Conservation (phyloP, 1,140 invertebrate genomes). For the Zaprionus inermis region DNA sequence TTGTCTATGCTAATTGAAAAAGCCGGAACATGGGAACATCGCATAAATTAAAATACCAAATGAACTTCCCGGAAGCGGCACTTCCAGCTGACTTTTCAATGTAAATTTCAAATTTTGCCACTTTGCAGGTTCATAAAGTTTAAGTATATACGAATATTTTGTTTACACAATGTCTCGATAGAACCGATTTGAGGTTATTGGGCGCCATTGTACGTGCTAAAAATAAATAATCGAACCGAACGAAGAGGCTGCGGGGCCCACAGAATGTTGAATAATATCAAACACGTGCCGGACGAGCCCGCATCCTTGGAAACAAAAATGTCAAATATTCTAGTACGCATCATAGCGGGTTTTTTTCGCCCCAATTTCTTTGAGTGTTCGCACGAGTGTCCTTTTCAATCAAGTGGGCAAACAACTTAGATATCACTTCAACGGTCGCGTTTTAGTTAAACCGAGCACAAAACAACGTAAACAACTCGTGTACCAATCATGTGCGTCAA, state of each 20-base stretch:
- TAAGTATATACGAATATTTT: slow-evolving; percentile 34
- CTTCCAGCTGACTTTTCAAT: slow-evolving; percentile 27
- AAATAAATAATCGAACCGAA: slow-evolving; percentile 45
- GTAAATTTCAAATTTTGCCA: slow-evolving; percentile 48
- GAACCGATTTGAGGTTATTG: slow-evolving; percentile 45
- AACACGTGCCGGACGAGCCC: slow-evolving; percentile 35
- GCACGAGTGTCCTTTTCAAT: slow-evolving; percentile 69
- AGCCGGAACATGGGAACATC: neutral
- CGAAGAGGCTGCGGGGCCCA: slow-evolving; percentile 2
- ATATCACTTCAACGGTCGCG: slow-evolving; percentile 45
- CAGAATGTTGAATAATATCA: slow-evolving; percentile 44
- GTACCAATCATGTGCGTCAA: slow-evolving; percentile 2
- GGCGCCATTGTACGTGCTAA: slow-evolving; percentile 50
- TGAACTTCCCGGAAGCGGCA: slow-evolving; percentile 15
- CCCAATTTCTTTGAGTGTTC: slow-evolving; percentile 43
- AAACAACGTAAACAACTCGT: slow-evolving; percentile 32
- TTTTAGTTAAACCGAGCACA: slow-evolving; percentile 36
- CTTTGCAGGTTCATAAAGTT: slow-evolving; percentile 47
- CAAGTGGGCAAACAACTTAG: slow-evolving; percentile 67
- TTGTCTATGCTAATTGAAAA: slow-evolving; percentile 28
- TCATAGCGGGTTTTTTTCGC: slow-evolving; percentile 52
- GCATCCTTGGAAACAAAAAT: slow-evolving; percentile 40
- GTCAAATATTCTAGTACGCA: slow-evolving; percentile 60
- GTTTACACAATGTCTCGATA: slow-evolving; percentile 38
- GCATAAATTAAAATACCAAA: slow-evolving; percentile 22